phyloP scores from a whole-genome alignment of 2,113 vertebrate genomes.

The Tiliqua scincoides region DNA sequence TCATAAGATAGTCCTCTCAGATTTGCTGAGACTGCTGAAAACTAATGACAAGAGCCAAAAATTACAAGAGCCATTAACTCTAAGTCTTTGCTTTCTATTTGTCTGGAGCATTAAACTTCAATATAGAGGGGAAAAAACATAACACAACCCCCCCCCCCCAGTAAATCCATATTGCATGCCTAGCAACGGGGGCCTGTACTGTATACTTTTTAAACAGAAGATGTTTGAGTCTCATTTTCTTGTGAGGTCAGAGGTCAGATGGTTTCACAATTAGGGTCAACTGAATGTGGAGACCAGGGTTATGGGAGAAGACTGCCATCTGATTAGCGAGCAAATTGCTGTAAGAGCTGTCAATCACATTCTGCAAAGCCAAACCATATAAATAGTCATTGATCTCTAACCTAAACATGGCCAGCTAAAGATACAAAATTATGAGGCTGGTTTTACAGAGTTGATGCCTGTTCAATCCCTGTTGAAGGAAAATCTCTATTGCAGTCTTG shows the following conservation, averaged over 20 bases:
- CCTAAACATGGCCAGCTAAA: slow-evolving; percentile 9
- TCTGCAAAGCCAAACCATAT: slow-evolving; percentile 15
- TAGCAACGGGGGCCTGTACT: not conserved
- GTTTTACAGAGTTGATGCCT: not conserved
- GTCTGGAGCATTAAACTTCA: not conserved
- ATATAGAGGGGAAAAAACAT: not conserved
- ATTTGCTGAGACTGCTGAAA: not conserved
- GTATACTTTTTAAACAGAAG: not conserved
- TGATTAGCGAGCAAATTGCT: slow-evolving; percentile 77
- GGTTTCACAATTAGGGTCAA: slow-evolving; percentile 80
- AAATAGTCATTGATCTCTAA: slow-evolving; percentile 55
- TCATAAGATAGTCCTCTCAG: not conserved
- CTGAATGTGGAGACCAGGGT: slow-evolving; percentile 75
- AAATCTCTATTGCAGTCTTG: not conserved
- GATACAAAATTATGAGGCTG: not conserved
- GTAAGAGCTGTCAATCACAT: slow-evolving; percentile 79
- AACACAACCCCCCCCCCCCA: not conserved
- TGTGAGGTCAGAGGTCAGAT: slow-evolving; percentile 80
- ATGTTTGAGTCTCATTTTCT: slow-evolving; percentile 35
- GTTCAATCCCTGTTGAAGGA: not conserved
- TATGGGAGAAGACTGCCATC: slow-evolving; percentile 77
- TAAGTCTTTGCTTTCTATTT: not conserved
- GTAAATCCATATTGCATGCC: not conserved
- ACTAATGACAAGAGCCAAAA: not conserved
- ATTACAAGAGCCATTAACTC: not conserved